phyloP scores from a whole-genome alignment of 1,140 invertebrate species.

The Micrasema longulum region DNA sequence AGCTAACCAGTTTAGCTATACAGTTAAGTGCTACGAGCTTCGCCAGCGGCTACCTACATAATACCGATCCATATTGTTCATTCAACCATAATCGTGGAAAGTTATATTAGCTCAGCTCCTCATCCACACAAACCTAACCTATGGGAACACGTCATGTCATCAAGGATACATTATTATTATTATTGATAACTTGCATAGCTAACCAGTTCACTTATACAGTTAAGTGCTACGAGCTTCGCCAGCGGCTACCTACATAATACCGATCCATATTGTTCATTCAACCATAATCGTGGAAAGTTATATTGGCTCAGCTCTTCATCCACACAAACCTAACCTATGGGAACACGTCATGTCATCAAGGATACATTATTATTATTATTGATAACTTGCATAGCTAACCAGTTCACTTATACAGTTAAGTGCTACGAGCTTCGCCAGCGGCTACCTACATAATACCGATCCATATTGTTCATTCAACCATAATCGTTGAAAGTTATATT shows the following conservation, averaged over 20 bases:
- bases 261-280: neutral
- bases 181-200: too few species aligned
- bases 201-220: too few species aligned
- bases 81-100: neutral
- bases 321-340: neutral
- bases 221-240: neutral
- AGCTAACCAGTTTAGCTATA: too few species aligned
- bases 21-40: neutral
- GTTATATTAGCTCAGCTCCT: neutral
- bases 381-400: too few species aligned
- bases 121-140: neutral
- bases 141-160: slow-evolving; percentile 1
- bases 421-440: neutral
- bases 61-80: neutral
- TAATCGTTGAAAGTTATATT: neutral
- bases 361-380: too few species aligned
- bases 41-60: too few species aligned
- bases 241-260: too few species aligned
- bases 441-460: neutral
- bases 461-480: neutral
- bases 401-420: neutral
- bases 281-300: neutral
- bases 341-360: neutral
- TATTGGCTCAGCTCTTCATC: neutral
- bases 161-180: too few species aligned